These are phyloP conservation scores for Pyrrhia umbra DNA, from an alignment of 2,888 invertebrate species.

Conservation along the genomic window DNA sequence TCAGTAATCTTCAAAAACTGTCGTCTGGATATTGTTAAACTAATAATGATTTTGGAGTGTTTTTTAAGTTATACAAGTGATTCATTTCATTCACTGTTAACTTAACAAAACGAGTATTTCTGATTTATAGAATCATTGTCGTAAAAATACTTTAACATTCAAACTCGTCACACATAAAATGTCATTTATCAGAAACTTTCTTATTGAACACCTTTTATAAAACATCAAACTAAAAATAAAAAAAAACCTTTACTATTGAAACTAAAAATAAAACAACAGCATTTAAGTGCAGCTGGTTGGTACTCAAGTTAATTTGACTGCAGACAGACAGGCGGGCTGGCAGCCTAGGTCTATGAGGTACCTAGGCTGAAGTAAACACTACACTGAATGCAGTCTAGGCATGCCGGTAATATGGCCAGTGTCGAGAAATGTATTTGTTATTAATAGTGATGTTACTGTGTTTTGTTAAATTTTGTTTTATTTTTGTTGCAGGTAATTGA, in stretches of 20 bases:
- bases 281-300: constrained; percentile 50
- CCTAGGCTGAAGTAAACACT: not conserved
- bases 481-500: constrained; percentile 54
- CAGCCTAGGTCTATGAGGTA: constrained; percentile 5
- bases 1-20: no score
- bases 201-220: not conserved
- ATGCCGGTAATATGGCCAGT: constrained; percentile 3
- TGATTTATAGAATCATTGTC: no score
- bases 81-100: no score
- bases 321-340: constrained; percentile 52
- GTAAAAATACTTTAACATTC: no score
- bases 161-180: no score
- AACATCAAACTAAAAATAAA: not conserved
- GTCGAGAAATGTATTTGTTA: constrained; percentile 5
- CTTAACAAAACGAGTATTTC: no score
- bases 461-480: not conserved
- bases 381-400: not conserved
- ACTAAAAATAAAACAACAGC: constrained; percentile 53
- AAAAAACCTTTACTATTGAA: constrained; percentile 18
- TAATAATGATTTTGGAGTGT: no score
- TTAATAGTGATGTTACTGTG: constrained; percentile 1
- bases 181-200: not conserved
- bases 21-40: no score
- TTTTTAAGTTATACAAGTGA: no score
- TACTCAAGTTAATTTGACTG: constrained; percentile 60